Percentiles rank a stretch among this genome's conserved stretches.
Conservation (phyloP, 2,113 vertebrate genomes). For the Probosciger aterrimus region DNA sequence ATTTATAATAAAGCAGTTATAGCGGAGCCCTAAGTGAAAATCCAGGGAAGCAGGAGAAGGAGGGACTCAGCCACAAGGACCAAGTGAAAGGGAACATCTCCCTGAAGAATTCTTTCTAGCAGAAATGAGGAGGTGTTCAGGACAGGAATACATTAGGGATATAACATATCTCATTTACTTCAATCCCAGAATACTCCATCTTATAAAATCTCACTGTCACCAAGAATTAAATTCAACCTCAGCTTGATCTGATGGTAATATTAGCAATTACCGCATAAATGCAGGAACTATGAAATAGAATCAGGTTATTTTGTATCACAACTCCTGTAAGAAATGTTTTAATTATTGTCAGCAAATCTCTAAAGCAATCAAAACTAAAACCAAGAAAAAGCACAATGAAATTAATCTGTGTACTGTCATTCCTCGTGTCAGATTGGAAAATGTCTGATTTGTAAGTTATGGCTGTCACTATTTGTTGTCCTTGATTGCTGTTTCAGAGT, state of each 20-base stretch:
- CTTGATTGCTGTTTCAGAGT: background rate
- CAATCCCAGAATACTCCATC: background rate
- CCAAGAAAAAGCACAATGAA: background rate
- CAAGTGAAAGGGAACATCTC: accelerated
- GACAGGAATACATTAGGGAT: background rate
- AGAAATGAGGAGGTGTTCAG: background rate
- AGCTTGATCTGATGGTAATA: background rate
- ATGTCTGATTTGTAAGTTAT: background rate
- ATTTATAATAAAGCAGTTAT: background rate
- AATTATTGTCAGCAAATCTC: background rate
- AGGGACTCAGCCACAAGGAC: accelerated
- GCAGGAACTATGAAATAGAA: background rate
- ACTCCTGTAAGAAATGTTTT: background rate
- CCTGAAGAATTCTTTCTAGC: background rate
- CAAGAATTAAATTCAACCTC: background rate
- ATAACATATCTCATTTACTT: background rate
- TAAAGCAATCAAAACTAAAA: background rate
- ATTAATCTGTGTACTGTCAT: background rate
- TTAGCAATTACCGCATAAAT: background rate
- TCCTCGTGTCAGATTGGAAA: background rate
- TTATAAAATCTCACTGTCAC: background rate
- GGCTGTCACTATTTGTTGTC: background rate
- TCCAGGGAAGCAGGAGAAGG: accelerated
- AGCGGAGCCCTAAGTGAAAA: background rate
- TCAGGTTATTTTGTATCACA: background rate